These are phyloP conservation scores for Antitype chi DNA, from an alignment of 2,888 invertebrate genomes.

Conservation along the genomic window DNA sequence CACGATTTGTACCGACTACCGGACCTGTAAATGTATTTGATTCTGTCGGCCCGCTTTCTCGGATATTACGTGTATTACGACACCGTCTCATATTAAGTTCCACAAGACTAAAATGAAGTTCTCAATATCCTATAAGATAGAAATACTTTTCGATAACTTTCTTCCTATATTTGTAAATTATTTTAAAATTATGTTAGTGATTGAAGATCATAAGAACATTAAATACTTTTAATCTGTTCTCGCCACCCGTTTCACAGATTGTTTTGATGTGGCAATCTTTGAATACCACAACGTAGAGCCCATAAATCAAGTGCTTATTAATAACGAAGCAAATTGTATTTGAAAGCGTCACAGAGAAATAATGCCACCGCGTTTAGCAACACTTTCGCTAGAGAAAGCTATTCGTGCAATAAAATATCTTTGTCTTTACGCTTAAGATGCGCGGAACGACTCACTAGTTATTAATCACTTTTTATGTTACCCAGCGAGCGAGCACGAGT, in stretches of 20 bases:
- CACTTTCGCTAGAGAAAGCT: conserved; percentile 89
- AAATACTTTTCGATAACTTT: not conserved
- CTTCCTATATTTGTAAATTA: not conserved
- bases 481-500: conserved; percentile 39
- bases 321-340: conserved; percentile 77
- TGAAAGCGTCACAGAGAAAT: conserved; percentile 85
- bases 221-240: not conserved
- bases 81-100: conserved; percentile 24
- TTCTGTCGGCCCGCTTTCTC: conserved; percentile 67
- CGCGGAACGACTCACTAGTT: conserved; percentile 63
- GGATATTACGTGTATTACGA: conserved; percentile 56
- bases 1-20: conserved; percentile 67
- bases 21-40: conserved; percentile 63
- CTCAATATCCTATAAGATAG: not conserved
- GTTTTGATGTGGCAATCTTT: conserved; percentile 18
- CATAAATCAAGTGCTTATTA: conserved; percentile 65
- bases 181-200: not conserved
- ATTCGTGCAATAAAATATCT: conserved; percentile 86
- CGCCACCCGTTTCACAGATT: not conserved
- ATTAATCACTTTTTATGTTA: conserved; percentile 69
- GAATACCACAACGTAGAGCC: conserved; percentile 9
- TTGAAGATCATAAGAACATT: too few species aligned
- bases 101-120: conserved; percentile 21
- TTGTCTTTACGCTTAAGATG: conserved; percentile 79
- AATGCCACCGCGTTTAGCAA: conserved; percentile 82